These are phyloP conservation scores for Pangasius mekongensis DNA, from an alignment of 2,797 vertebrate species.

Conservation along the genomic window DNA sequence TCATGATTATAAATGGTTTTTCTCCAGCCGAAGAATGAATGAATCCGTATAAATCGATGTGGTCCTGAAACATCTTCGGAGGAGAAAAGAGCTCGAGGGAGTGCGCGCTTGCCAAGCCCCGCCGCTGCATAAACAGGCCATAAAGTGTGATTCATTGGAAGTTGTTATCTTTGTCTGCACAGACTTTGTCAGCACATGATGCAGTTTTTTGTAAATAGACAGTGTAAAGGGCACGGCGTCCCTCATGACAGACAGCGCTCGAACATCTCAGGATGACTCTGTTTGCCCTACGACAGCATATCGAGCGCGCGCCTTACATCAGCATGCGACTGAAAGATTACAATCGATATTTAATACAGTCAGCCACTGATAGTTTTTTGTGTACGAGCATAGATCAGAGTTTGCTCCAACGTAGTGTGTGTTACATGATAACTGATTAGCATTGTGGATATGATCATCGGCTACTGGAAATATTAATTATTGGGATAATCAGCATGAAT, in stretches of 20 bases:
- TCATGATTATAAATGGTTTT: constrained; percentile 25
- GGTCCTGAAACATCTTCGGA: not conserved
- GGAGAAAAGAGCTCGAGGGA: constrained; percentile 8
- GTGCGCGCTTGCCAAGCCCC: no score
- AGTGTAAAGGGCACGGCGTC: constrained; percentile 57
- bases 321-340: constrained; percentile 40
- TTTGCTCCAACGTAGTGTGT: not conserved
- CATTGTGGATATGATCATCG: not conserved
- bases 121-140: constrained; percentile 47
- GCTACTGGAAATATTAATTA: constrained; percentile 16
- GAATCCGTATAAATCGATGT: constrained; percentile 35
- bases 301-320: constrained; percentile 27
- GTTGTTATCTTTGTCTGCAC: constrained; percentile 57
- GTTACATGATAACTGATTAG: not conserved
- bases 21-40: constrained; percentile 5
- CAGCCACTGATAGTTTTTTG: constrained; percentile 15
- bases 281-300: constrained; percentile 12
- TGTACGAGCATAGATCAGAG: not conserved
- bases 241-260: constrained; percentile 48
- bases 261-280: constrained; percentile 52
- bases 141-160: constrained; percentile 55
- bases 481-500: constrained; percentile 10
- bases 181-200: constrained; percentile 53
- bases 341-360: constrained; percentile 50
- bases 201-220: constrained; percentile 62